Percentiles rank a stretch among this genome's conserved stretches.
Evolutionary conservation across 1,140 invertebrate species (phyloP).

Genomic region (Ceratina australensis): DNA sequence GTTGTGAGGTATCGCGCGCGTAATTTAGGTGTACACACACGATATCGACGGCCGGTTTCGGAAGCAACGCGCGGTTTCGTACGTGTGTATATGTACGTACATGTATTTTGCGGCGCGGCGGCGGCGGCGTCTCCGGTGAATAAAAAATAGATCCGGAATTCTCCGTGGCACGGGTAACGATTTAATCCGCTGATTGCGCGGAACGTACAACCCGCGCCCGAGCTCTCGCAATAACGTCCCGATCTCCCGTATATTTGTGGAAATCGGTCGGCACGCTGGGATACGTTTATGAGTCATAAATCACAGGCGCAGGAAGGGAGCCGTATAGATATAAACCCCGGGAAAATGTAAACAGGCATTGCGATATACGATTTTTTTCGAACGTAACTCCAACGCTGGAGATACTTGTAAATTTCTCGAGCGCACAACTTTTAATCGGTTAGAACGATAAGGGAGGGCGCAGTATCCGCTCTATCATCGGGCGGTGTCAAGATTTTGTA

Average conservation of each 20-base stretch:
- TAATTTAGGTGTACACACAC: constrained; percentile 3
- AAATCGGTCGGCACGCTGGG: constrained; percentile 39
- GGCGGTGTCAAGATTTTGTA: no score
- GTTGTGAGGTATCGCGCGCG: neutral
- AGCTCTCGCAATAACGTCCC: constrained; percentile 34
- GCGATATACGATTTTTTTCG: constrained; percentile 37
- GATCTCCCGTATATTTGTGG: constrained; percentile 44
- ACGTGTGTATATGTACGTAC: no score
- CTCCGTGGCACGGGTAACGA: constrained; percentile 31
- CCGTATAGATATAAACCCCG: constrained; percentile 23
- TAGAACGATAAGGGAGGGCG: no score
- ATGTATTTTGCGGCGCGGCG: neutral
- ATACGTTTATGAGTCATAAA: constrained; percentile 48
- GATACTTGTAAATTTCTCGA: neutral
- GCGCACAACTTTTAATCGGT: no score
- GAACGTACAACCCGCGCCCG: constrained; percentile 28
- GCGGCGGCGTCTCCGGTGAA: constrained; percentile 30
- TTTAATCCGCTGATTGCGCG: constrained; percentile 47
- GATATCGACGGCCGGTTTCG: neutral
- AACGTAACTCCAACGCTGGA: constrained; percentile 13
- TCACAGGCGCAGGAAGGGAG: constrained; percentile 8
- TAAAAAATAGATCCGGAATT: constrained; percentile 37
- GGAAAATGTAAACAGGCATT: constrained; percentile 39
- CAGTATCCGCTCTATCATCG: no score
- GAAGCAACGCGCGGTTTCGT: neutral